A percentile compares a stretch with the other conserved stretches of the same genome.
phyloP scores from a whole-genome alignment of 2,113 vertebrate species.

The Sitta europaea region DNA sequence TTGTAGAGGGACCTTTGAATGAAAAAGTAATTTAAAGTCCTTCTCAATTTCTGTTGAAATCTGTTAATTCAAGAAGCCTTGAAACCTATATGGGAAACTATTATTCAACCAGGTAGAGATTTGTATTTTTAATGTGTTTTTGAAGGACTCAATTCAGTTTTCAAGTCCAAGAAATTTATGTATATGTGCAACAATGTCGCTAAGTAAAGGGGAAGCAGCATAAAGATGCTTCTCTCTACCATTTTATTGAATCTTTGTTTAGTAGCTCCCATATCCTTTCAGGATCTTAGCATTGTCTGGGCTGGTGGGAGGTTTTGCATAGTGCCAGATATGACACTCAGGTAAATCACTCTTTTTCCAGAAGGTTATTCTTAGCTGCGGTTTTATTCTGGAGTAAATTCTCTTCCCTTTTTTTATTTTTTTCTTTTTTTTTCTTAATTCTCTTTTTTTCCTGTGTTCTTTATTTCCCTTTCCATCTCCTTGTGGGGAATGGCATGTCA shows the following conservation, averaged over 20 bases:
- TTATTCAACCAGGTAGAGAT: background rate
- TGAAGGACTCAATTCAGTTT: background rate
- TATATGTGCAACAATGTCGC: background rate
- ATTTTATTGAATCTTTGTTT: background rate
- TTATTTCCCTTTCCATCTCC: background rate
- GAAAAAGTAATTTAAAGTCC: background rate
- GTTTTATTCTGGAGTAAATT: background rate
- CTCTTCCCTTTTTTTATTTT: background rate
- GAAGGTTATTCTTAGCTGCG: background rate
- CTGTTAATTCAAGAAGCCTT: background rate
- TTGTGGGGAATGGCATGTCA: background rate
- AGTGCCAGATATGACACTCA: background rate
- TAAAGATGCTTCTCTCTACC: background rate
- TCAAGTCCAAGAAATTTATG: background rate
- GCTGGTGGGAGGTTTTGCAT: background rate
- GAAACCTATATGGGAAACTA: background rate
- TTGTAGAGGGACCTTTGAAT: background rate
- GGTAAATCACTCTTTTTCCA: background rate
- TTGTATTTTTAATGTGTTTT: background rate
- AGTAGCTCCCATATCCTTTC: background rate
- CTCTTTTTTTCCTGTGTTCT: background rate
- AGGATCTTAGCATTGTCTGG: background rate
- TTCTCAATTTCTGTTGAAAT: background rate
- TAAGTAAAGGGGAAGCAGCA: background rate
- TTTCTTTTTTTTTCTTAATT: too few relatives aligned